Base-by-base conservation (phyloP, 2,113 vertebrate genomes). In the Cyanoderma ruficeps region DNA sequence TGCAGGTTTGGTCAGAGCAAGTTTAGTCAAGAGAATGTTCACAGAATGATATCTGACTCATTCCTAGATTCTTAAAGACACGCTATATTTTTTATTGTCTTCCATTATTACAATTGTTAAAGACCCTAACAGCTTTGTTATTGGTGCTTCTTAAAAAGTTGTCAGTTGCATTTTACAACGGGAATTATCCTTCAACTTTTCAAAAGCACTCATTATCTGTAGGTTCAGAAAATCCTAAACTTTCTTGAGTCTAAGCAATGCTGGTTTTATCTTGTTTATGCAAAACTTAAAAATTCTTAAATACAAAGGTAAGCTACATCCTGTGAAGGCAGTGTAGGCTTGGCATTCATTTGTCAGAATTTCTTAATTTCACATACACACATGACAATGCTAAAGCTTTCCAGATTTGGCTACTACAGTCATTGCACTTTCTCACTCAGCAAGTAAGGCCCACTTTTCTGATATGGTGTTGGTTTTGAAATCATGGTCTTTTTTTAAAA, bases 21-120 rank as follows among this genome's bases (percentile, higher is more conserved):
- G 76, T 85, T 86, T 39, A 86, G 59, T 86, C 79, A 93, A 92
- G 79, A 93, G 70, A 92, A 90, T 33, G 23, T 27, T 72, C 50
- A 65, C 37, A 94, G 35, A 79, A 65, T 49, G 35, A 67, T 12
- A 60, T 23, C 31, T 59, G 39, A 87, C 39, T 82, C 65, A 78
- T 59, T 80, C 46, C 41, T 42, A 83, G 57, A 80, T 59, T 69
- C 47, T 31, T 41, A 35, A 35, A 49, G 16, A 68, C 8, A 76
- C 1, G 4, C 4, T 27, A 0, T 19, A 22, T 46, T 84, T 86
- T 44, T 46, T 53, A 42, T 19, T 44, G 5, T 57, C 53, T 79
- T 63, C 21, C 9, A 27, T 47, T 76, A 13, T 47, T 60, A 49
- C 5, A 79, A 3, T n/a, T 60, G 42, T 72, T 28, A 57, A 80